Evolutionary conservation across 2,888 invertebrate genomes (phyloP).

Genomic region (Pegoplata infirma): DNA sequence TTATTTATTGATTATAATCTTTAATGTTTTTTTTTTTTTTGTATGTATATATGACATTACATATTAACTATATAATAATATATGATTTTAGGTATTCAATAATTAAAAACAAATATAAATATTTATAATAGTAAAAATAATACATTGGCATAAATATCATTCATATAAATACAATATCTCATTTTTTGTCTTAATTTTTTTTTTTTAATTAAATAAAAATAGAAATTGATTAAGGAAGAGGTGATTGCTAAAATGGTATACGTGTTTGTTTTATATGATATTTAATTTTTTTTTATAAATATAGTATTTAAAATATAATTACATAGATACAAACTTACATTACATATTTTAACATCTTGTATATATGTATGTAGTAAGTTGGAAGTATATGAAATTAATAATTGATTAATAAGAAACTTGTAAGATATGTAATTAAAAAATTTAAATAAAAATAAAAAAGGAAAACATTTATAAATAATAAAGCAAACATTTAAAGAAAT

Average conservation of each 20-base stretch:
- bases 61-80: conserved; percentile 26
- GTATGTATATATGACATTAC: conserved; percentile 3
- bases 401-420: conserved; percentile 19
- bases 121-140: conserved; percentile 37
- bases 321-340: conserved; percentile 13
- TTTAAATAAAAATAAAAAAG: no score
- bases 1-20: conserved; percentile 42
- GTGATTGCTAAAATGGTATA: background rate
- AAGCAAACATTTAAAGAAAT: conserved; percentile 3
- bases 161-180: conserved; percentile 40
- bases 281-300: background rate
- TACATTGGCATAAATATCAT: conserved; percentile 49
- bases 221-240: background rate
- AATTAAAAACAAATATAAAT: conserved; percentile 38
- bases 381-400: background rate
- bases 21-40: conserved; percentile 28
- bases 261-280: background rate
- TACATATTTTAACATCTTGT: background rate
- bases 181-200: background rate
- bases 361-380: background rate
- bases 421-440: background rate
- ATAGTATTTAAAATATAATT: conserved; percentile 2
- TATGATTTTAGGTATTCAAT: conserved; percentile 18
- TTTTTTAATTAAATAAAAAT: background rate
- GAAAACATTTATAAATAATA: background rate